Evolutionary conservation across 2,888 invertebrate species (phyloP).

Genomic region (Bellardia pandia): DNA sequence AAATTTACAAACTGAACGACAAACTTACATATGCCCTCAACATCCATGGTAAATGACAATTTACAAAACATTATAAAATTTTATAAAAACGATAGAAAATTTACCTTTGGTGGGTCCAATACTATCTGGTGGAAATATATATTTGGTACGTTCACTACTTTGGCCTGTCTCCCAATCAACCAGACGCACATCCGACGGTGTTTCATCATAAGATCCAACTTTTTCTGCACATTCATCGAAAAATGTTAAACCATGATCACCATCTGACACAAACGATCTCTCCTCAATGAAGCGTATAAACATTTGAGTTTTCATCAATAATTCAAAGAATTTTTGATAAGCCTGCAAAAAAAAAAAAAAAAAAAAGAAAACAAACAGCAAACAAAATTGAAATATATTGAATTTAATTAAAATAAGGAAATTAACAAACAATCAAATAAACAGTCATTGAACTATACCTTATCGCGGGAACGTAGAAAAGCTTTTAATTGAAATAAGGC

Average conservation of each 20-base stretch:
- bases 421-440: background rate
- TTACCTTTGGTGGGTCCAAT: conserved; percentile 75
- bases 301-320: conserved; percentile 97
- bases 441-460: conserved; percentile 84
- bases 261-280: conserved; percentile 98
- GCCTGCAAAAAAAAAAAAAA: conserved; percentile 83
- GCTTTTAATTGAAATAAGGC: conserved; percentile 97
- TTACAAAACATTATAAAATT: too few relatives aligned
- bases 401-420: background rate
- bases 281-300: conserved; percentile 99
- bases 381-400: conserved; percentile 10
- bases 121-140: conserved; percentile 96
- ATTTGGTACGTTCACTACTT: conserved; percentile 95
- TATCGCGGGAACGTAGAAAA: conserved; percentile 94
- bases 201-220: conserved; percentile 86
- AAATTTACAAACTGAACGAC: too few relatives aligned
- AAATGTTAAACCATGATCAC: conserved; percentile 96
- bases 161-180: conserved; percentile 92
- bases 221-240: conserved; percentile 99
- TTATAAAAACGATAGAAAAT: background rate
- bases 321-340: conserved; percentile 94
- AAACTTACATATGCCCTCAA: too few relatives aligned
- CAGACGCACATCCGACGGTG: conserved; percentile 86
- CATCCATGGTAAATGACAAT: too few relatives aligned
- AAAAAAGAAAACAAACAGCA: conserved; percentile 18